These are phyloP conservation scores for Lamprologus lemairii DNA, from an alignment of 2,113 vertebrate species.

Conservation along the genomic window DNA sequence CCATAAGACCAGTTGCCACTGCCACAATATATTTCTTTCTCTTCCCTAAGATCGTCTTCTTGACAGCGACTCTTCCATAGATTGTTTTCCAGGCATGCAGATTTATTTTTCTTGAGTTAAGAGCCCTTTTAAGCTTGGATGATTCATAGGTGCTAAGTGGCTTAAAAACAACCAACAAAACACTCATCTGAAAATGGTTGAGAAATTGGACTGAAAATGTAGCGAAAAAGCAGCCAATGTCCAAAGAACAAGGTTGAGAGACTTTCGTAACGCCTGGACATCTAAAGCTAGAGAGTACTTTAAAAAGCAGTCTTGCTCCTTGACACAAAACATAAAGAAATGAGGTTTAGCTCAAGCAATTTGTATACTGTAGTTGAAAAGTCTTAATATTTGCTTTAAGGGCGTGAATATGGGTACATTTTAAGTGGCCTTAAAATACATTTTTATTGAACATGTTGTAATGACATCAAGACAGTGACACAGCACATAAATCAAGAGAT, in stretches of 20 bases:
- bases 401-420: neutral
- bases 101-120: neutral
- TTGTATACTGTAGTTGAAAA: neutral
- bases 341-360: neutral
- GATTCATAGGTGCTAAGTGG: neutral
- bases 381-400: neutral
- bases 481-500: constrained; percentile 24
- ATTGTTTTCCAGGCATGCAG: neutral
- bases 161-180: neutral
- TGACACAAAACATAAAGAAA: neutral
- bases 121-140: neutral
- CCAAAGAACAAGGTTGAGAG: neutral
- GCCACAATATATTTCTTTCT: neutral
- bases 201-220: neutral
- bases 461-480: constrained; percentile 17
- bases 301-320: neutral
- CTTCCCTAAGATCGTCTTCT: neutral
- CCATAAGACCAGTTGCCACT: neutral
- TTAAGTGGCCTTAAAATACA: neutral
- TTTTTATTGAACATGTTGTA: constrained; percentile 7
- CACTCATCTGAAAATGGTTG: neutral
- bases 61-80: neutral
- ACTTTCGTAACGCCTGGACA: neutral
- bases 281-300: neutral
- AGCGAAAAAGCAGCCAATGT: neutral